Base-by-base conservation (phyloP, 2,888 invertebrate species). In the Alviniconcha strummeri region DNA sequence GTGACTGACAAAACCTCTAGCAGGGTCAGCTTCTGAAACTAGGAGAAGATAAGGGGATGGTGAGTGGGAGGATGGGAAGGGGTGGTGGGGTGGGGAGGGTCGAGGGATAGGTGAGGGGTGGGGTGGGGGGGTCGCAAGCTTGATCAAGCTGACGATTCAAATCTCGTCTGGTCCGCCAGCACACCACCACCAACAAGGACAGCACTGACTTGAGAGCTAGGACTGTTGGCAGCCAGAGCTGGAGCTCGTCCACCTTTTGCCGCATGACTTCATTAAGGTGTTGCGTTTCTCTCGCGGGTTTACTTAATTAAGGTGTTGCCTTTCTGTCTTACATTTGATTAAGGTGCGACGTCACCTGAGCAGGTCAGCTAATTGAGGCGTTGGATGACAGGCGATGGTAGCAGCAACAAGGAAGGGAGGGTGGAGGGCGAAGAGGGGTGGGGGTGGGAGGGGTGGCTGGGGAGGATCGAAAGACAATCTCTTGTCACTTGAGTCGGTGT, bases 261-360 rank as follows among this genome's bases (percentile, higher is more conserved):
- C 19, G 6, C 71, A 36, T 15, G 52, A 8, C 52, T 13, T 52
- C 72, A 36, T 69, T n/a, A 19, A 19, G 19, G 4, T 6, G 19
- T 17, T 36, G 8, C 72, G 36, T 36, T 36, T 36, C 72, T n/a
- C 72, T 11, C 36, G 11, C 72, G 9, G 52, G 64, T 64, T 52
- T 72, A 52, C 36, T 52, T 72, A 71, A 71, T 71, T n/a, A 71
- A 19, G 71, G 71, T 71, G 71, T 71, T 71, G 19, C 71, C 71
- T 71, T n/a, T 15, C 71, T n/a, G n/a, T 71, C 19, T 19, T 19
- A 19, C 36, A 36, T 36, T 36, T 36, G 36, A 36, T 36, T 36
- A 36, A 36, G 36, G 36, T 36, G 0, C 36, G 36, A 3, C 36
- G 36, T 36, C 36, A 36, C 36, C 36, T 36, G 36, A 36, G 36